Conservation (phyloP, 2,888 invertebrate genomes). For the Periphyllus acericola region DNA sequence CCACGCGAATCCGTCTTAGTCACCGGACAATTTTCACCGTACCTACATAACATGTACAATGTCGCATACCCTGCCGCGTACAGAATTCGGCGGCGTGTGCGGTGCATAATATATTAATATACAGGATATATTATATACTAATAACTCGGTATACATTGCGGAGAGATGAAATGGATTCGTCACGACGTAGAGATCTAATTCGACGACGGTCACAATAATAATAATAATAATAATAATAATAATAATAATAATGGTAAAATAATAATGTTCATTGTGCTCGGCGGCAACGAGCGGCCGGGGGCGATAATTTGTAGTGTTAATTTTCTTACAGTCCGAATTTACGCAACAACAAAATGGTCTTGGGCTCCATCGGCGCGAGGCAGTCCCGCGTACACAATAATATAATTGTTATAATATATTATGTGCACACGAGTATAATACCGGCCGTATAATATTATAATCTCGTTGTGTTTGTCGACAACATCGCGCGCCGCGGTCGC, state of each 20-base stretch:
- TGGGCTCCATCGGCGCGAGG: neutral
- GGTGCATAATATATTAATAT: neutral
- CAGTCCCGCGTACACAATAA: neutral
- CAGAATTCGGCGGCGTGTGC: neutral
- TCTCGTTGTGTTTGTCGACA: neutral
- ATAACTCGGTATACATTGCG: neutral
- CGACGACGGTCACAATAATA: neutral
- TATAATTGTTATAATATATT: no score
- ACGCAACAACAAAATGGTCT: constrained; percentile 6
- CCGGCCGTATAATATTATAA: no score
- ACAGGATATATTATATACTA: neutral
- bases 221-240: neutral
- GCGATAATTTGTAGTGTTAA: constrained; percentile 9
- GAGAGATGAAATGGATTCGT: constrained; percentile 19
- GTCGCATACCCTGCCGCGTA: no score
- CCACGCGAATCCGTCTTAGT: no score
- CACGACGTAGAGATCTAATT: constrained; percentile 28
- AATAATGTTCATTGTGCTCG: constrained; percentile 16
- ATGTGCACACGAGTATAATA: no score
- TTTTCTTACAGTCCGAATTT: constrained; percentile 15
- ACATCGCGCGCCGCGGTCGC: neutral
- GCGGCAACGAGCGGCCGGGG: neutral
- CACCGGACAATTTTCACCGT: no score
- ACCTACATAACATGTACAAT: no score
- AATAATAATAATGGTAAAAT: neutral